Percentiles rank a stretch among this genome's conserved stretches.
Conservation (phyloP, 2,797 vertebrate species). For the Eupleurogrammus muticus region DNA sequence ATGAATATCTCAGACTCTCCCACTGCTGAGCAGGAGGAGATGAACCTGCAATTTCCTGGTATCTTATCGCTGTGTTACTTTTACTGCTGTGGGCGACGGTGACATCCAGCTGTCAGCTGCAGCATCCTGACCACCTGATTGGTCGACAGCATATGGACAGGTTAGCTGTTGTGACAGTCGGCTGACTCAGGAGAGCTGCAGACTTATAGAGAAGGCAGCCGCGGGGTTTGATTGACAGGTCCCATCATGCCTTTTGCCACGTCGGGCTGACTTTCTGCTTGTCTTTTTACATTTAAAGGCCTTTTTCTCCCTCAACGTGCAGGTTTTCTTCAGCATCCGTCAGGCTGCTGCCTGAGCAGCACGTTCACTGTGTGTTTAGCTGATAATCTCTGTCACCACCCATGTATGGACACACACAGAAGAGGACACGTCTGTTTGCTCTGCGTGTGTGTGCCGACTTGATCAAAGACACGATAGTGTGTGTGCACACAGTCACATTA, state of each 20-base stretch:
- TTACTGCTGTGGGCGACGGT: conserved; percentile 42
- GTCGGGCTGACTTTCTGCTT: neutral
- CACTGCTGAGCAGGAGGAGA: conserved; percentile 12
- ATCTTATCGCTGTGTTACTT: conserved; percentile 37
- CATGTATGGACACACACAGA: neutral
- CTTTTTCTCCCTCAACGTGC: neutral
- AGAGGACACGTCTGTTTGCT: conserved; percentile 16
- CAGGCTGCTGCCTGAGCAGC: neutral
- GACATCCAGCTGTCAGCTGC: conserved; percentile 39
- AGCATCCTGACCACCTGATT: conserved; percentile 23
- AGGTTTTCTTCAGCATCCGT: neutral
- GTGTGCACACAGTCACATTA: neutral
- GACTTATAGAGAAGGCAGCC: conserved; percentile 34
- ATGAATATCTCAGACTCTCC: neutral
- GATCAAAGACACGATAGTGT: neutral
- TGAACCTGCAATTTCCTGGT: neutral
- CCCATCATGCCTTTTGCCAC: conserved; percentile 6
- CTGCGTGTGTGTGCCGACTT: conserved; percentile 10
- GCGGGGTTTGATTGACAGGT: conserved; percentile 40
- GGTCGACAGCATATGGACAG: conserved; percentile 40
- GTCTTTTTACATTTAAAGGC: neutral
- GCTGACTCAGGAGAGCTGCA: conserved; percentile 49
- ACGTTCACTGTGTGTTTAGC: conserved; percentile 1
- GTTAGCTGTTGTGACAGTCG: conserved; percentile 14
- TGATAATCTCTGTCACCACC: neutral